A percentile compares a stretch with the other conserved stretches of the same genome.
Conservation (phyloP, 2,888 invertebrate species). For the Microplitis deprimator region DNA sequence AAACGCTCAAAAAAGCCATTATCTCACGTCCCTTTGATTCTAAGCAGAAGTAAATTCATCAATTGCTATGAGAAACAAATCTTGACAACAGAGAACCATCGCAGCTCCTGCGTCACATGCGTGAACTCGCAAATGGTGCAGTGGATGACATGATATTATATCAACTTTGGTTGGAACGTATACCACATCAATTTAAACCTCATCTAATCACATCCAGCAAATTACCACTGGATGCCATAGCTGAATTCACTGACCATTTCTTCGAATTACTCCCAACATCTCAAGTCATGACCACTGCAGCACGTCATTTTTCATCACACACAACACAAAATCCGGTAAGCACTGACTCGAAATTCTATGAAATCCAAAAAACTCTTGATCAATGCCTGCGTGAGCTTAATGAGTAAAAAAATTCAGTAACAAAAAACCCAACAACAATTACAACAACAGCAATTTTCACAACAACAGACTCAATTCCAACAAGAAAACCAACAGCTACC, state of each 20-base stretch:
- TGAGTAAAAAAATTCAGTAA: not conserved
- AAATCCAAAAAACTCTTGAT: not conserved
- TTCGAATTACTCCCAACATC: not conserved
- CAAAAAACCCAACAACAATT: not conserved
- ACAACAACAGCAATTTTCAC: not conserved
- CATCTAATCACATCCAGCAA: not conserved
- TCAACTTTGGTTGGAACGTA: conserved; percentile 43
- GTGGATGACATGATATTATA: conserved; percentile 42
- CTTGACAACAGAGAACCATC: conserved; percentile 36
- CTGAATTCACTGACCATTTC: not conserved
- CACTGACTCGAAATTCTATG: not conserved
- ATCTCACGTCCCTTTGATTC: too few relatives aligned
- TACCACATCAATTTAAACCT: conserved; percentile 34
- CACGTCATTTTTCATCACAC: not conserved
- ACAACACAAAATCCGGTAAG: not conserved
- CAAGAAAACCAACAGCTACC: not conserved
- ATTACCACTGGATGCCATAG: not conserved
- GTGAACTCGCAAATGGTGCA: conserved; percentile 39
- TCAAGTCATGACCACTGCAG: not conserved
- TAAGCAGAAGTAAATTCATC: too few relatives aligned
- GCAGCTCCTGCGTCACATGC: conserved; percentile 46
- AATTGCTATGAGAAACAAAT: too few relatives aligned
- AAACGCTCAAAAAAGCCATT: too few relatives aligned
- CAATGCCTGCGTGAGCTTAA: not conserved
- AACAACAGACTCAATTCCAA: not conserved